Evolutionary conservation across 2,888 invertebrate species (phyloP), one percentile per base, ranked within the genome.

Genomic region (Zaprionus bogoriensis): DNA sequence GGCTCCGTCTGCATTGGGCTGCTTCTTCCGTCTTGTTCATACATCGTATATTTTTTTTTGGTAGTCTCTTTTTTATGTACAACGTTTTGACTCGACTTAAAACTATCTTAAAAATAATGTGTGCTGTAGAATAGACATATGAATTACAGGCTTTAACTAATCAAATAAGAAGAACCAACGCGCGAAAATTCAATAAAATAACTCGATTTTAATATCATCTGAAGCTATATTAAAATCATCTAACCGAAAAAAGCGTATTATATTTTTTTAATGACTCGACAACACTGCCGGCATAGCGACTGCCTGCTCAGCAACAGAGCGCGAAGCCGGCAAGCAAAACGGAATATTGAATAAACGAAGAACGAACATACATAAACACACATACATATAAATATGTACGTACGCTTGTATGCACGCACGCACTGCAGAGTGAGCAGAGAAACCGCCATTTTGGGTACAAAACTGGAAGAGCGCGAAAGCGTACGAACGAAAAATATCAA

Each of bases 261-360:
- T 27, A 2, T 12, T 53, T 39, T 55, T 63, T 14, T 12, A 51
- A 38, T 55, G 41, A 22, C 48, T 52, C 60, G 72, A 65, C 80
- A 79, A 79, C 60, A 59, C 46, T 73, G 53, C 39, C 63, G 44
- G 48, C 38, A 53, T 59, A 30, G 52, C n/a, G 46, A 20, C 20
- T 19, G 20, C 20, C 39, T n/a, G n/a, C n/a, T 80, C 69, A 47
- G 65, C 63, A 71, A 66, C 59, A 67, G 65, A 65, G 58, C 32
- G 59, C 79, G 81, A 77, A 87, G 68, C 80, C 80, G 80, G 80
- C 84, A 77, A 77, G 19, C 84, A 80, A 80, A 79, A 74, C 77
- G 74, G 68, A 87, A 80, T 78, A 59, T 67, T 64, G 59, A 80
- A 68, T 67, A 63, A 53, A 63, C 12, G 14, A 47, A 69, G 50